Evolutionary conservation across 2,888 invertebrate genomes (phyloP).

Genomic region (Encarsia formosa): DNA sequence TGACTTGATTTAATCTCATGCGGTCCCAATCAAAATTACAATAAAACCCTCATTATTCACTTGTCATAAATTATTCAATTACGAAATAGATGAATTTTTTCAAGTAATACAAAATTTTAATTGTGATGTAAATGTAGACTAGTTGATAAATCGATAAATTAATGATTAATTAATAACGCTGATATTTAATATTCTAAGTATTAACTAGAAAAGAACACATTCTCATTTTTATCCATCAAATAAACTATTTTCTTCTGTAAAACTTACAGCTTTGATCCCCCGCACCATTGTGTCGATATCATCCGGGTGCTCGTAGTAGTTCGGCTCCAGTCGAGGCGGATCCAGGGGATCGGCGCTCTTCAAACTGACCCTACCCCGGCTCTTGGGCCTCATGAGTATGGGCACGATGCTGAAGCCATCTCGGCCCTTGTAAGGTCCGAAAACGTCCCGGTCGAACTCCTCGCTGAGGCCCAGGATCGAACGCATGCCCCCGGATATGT

Average conservation of each 20-base stretch:
- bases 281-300: constrained; percentile 73
- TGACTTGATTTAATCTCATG: too few species aligned
- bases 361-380: constrained; percentile 68
- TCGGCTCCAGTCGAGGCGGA: constrained; percentile 74
- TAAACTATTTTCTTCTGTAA: background rate
- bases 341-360: constrained; percentile 68
- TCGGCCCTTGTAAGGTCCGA: constrained; percentile 52
- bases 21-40: too few species aligned
- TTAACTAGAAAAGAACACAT: too few species aligned
- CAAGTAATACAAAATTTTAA: too few species aligned
- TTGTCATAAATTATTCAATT: too few species aligned
- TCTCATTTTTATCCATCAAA: background rate
- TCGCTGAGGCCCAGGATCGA: constrained; percentile 63
- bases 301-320: constrained; percentile 71
- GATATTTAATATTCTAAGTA: too few species aligned
- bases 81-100: too few species aligned
- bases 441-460: constrained; percentile 58
- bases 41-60: too few species aligned
- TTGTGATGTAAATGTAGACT: too few species aligned
- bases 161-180: background rate
- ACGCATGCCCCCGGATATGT: constrained; percentile 64
- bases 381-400: constrained; percentile 69
- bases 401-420: constrained; percentile 70
- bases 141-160: too few species aligned
- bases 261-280: constrained; percentile 65